Evolutionary conservation across 2,888 invertebrate genomes (phyloP).

Genomic region (Antheraea yamamai): DNA sequence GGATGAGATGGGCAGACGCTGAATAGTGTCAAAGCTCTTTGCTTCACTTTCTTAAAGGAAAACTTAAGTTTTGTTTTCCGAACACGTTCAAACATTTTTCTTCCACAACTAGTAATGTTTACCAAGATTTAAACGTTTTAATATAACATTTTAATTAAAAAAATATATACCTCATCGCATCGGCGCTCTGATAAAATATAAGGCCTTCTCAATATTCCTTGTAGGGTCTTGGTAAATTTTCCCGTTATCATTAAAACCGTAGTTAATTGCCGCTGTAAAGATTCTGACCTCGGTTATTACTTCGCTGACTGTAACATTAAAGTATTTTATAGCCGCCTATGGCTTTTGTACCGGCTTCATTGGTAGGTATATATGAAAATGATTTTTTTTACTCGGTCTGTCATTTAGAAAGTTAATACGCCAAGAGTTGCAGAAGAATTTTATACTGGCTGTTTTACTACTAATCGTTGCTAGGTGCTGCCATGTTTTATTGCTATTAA

Average conservation of each 20-base stretch:
- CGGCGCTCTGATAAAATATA: neutral
- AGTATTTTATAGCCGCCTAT: neutral
- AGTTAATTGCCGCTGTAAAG: neutral
- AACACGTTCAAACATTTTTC: neutral
- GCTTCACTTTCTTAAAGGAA: constrained; percentile 30
- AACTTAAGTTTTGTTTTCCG: constrained; percentile 12
- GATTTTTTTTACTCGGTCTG: too few relatives aligned
- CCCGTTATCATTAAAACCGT: neutral
- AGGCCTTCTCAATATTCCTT: neutral
- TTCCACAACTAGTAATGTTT: too few relatives aligned
- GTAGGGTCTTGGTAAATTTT: neutral
- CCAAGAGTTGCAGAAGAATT: neutral
- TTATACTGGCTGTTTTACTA: too few relatives aligned
- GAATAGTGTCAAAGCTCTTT: constrained; percentile 13
- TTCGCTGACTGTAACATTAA: neutral
- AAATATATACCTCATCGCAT: neutral
- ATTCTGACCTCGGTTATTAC: neutral
- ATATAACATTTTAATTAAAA: neutral
- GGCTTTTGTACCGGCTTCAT: neutral
- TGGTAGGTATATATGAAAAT: too few relatives aligned
- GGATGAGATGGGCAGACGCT: constrained; percentile 45
- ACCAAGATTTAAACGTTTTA: too few relatives aligned
- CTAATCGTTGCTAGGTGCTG: too few relatives aligned
- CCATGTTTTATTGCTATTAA: too few relatives aligned
- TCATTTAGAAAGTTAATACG: too few relatives aligned